phyloP scores from a whole-genome alignment of 1,140 invertebrate species.

The Tenebrio molitor region DNA sequence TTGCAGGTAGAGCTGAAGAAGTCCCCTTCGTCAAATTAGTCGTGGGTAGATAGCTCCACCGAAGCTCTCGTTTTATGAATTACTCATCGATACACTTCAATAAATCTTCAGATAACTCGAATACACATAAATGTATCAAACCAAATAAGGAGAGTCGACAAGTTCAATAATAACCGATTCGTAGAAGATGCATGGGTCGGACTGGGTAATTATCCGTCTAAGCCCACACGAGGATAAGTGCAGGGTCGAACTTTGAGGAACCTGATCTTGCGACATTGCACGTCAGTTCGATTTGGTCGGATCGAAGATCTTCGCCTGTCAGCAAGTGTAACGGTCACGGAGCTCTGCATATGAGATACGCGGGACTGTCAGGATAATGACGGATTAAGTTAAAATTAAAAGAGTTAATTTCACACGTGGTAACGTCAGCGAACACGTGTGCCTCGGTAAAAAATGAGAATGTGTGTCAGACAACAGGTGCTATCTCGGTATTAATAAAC shows the following conservation, averaged over 20 bases:
- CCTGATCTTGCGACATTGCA: neutral
- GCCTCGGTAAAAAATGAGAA: slow-evolving; percentile 14
- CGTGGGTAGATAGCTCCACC: neutral
- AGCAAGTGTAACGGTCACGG: neutral
- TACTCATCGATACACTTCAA: neutral
- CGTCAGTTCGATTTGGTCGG: too few relatives aligned
- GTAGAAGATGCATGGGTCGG: neutral
- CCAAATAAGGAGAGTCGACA: neutral
- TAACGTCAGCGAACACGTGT: slow-evolving; percentile 22
- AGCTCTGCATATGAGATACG: neutral
- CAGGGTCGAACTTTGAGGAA: neutral
- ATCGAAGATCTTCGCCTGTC: neutral
- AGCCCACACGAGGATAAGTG: neutral
- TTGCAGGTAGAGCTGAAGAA: slow-evolving; percentile 22
- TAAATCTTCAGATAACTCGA: slow-evolving; percentile 20
- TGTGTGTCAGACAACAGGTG: slow-evolving; percentile 45
- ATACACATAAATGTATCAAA: slow-evolving; percentile 2
- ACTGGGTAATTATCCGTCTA: neutral
- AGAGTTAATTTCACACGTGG: slow-evolving; percentile 42
- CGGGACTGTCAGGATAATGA: slow-evolving; percentile 11
- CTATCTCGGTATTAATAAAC: slow-evolving; percentile 27
- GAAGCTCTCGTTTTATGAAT: neutral
- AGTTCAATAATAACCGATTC: slow-evolving; percentile 4
- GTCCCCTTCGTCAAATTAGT: neutral
- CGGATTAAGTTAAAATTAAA: slow-evolving; percentile 22